phyloP scores from a whole-genome alignment of 2,113 vertebrate species.

The Lepus timidus region DNA sequence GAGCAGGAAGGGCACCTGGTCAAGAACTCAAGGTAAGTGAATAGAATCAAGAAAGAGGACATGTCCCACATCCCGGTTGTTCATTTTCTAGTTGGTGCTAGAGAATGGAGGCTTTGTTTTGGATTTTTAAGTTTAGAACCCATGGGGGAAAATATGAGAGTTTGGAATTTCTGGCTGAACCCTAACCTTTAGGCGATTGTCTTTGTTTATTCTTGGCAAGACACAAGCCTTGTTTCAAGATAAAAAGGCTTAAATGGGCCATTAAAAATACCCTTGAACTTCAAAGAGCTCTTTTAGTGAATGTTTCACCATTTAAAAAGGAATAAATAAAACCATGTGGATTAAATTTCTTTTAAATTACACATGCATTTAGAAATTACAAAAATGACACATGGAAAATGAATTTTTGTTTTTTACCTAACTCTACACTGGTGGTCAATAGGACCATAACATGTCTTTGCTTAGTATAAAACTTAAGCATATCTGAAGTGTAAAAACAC shows the following conservation, averaged over 20 bases:
- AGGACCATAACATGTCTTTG: background rate
- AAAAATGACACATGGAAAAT: background rate
- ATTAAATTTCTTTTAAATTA: constrained; percentile 58
- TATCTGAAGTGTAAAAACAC: constrained; percentile 3
- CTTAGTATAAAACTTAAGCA: constrained; percentile 34
- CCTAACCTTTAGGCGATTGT: constrained; percentile 63
- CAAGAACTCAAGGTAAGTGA: background rate
- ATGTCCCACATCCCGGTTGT: background rate
- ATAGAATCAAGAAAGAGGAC: background rate
- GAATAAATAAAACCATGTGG: constrained; percentile 73
- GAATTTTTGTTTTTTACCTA: constrained; percentile 29
- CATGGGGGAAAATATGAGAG: background rate
- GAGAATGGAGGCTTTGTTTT: background rate
- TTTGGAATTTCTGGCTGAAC: constrained; percentile 59
- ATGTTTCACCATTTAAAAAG: constrained; percentile 68
- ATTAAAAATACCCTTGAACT: constrained; percentile 70
- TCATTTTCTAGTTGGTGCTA: background rate
- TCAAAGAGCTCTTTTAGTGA: constrained; percentile 67
- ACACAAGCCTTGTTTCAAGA: constrained; percentile 58
- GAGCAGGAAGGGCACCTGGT: background rate
- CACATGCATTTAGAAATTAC: constrained; percentile 56
- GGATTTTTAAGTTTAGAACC: constrained; percentile 38
- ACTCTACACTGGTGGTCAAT: background rate
- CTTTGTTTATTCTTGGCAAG: constrained; percentile 77
- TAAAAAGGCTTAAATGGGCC: constrained; percentile 66